phyloP scores from a whole-genome alignment of 1,140 invertebrate species.

The Apocrypta bakeri region DNA sequence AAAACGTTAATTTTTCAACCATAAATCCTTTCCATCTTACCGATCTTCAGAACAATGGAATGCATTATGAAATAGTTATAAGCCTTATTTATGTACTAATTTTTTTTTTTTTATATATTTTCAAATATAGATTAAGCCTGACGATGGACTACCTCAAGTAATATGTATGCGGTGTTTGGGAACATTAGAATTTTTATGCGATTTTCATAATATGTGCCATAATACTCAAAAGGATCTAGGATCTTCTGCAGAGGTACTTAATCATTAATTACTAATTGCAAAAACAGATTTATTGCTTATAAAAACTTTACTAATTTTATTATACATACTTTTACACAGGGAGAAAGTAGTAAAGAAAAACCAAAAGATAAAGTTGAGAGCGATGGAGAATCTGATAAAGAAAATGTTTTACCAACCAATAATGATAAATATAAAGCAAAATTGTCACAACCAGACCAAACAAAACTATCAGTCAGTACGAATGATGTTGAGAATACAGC shows the following conservation, averaged over 20 bases:
- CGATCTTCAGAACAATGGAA: conserved; percentile 27
- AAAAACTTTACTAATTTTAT: neutral
- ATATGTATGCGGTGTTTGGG: conserved; percentile 61
- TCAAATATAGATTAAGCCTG: conserved; percentile 59
- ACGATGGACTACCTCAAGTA: conserved; percentile 58
- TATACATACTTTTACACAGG: conserved; percentile 14
- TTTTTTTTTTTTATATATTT: conserved; percentile 40
- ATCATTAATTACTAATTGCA: neutral
- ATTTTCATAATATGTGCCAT: conserved; percentile 60
- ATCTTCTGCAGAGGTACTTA: conserved; percentile 48
- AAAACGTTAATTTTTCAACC: conserved; percentile 30
- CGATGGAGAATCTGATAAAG: conserved; percentile 58
- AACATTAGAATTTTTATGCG: conserved; percentile 61
- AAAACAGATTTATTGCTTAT: conserved; percentile 3
- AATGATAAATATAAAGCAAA: conserved; percentile 50
- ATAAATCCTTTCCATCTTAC: neutral
- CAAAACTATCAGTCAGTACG: conserved; percentile 31
- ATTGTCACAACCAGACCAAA: neutral
- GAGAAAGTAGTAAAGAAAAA: conserved; percentile 1
- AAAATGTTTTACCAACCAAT: conserved; percentile 53
- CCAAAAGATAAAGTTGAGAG: conserved; percentile 32
- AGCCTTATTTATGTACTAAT: neutral
- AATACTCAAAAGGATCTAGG: conserved; percentile 54
- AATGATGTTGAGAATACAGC: conserved; percentile 15
- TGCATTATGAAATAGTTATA: neutral